Evolutionary conservation across 2,797 vertebrate genomes (phyloP).

Genomic region (Cuculus canorus): DNA sequence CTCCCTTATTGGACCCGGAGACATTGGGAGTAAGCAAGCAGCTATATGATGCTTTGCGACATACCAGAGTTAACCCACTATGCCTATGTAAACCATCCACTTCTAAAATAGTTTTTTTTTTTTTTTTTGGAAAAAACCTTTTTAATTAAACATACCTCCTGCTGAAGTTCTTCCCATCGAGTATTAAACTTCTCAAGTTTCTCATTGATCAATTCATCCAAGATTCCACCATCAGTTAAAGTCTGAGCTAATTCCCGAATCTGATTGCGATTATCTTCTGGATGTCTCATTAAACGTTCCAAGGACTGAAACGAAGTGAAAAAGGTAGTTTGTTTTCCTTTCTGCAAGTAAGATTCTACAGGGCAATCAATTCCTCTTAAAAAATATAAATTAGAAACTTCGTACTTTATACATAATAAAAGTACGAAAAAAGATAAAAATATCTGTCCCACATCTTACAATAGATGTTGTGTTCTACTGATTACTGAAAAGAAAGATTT

Average conservation of each 20-base stretch:
- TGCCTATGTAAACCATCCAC: neutral
- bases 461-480: neutral
- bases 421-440: neutral
- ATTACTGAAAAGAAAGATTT: neutral
- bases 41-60: neutral
- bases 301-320: conserved; percentile 80
- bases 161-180: conserved; percentile 92
- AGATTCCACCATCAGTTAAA: conserved; percentile 94
- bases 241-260: conserved; percentile 95
- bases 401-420: neutral
- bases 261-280: conserved; percentile 96
- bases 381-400: neutral
- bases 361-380: neutral
- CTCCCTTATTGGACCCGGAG: neutral
- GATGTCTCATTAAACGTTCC: conserved; percentile 88
- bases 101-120: neutral
- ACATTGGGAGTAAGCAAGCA: rapidly evolving
- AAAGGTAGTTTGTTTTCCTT: neutral
- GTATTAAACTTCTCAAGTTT: conserved; percentile 94
- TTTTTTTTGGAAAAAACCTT: too few relatives aligned
- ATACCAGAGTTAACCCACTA: neutral
- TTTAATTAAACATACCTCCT: conserved; percentile 80
- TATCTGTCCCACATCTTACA: neutral
- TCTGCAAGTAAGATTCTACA: neutral
- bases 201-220: conserved; percentile 94